Evolutionary conservation across 2,797 vertebrate species (phyloP), one percentile per base, ranked within the genome.

Genomic region (Rhinatrema bivittatum): DNA sequence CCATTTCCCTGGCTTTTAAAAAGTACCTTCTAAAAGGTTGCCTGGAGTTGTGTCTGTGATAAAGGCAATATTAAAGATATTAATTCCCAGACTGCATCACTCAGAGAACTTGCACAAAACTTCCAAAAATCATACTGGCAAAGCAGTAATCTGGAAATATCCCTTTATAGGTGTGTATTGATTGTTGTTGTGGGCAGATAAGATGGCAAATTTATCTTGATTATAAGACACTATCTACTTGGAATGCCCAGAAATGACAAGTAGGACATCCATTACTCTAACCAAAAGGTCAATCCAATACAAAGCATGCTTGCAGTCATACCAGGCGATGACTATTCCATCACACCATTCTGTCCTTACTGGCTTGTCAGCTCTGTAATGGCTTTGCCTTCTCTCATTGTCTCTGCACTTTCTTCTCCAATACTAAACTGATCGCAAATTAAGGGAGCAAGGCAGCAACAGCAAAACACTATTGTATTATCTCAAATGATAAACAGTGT

Each of bases 251-350:
- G 50, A 46, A 17, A 30, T 43, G 38, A 62, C 47, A 52, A 61
- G 42, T 7, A 2, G 53, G 48, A 50, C 44, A 62, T 77, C 66
- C 56, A 72, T 70, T 76, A 73, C 60, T 78, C 53, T 71, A 56
- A 35, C 33, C 36, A 48, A 76, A 83, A 79, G 76, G 68, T 79
- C 73, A 78, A 70, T 72, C 55, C 70, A 6, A 75, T 72, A 74
- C 57, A 42, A 62, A 53, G 37, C 45, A 65, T 56, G 50, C 68
- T 60, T 64, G 50, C 20, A 7, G 50, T 57, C 47, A 61, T 65
- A 69, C 67, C 60, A 56, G 53, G 36, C 57, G 53, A 64, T 37
- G 32, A 63, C 61, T 50, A 39, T 60, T 78, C 58, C 52, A 61
- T 81, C 68, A 65, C 54, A 24, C 20, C 3, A 10, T 42, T 51